Conservation (phyloP, 2,797 vertebrate genomes). For the Propithecus perrieri region DNA sequence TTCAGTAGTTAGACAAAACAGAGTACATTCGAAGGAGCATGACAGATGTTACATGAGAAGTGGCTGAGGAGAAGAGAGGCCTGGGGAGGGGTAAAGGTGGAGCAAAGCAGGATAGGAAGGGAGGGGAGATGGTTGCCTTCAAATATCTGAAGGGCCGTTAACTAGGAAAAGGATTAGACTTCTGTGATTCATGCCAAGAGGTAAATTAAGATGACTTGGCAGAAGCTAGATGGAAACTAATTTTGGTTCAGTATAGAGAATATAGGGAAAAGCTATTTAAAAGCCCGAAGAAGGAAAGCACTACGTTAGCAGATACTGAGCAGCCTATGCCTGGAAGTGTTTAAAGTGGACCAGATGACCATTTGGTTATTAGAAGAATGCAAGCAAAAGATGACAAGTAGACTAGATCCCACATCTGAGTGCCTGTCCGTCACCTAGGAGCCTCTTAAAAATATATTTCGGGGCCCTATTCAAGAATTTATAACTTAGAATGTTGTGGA, state of each 20-base stretch:
- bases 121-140: not conserved
- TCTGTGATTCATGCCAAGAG: not conserved
- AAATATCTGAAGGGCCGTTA: not conserved
- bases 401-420: slow-evolving; percentile 47
- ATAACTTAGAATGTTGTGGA: slow-evolving; percentile 26
- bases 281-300: slow-evolving; percentile 24
- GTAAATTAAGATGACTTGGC: slow-evolving; percentile 10
- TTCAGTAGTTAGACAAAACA: slow-evolving; percentile 16
- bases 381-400: slow-evolving; percentile 50
- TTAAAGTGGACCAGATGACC: slow-evolving; percentile 56
- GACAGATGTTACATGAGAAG: slow-evolving; percentile 1
- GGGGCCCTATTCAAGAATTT: not conserved
- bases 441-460: slow-evolving; percentile 60
- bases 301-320: not conserved
- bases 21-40: not conserved
- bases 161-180: not conserved
- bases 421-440: slow-evolving; percentile 34
- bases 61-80: not conserved
- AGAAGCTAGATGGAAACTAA: not conserved
- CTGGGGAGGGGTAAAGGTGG: not conserved
- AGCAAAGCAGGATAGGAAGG: not conserved
- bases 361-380: slow-evolving; percentile 47
- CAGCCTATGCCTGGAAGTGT: slow-evolving; percentile 30
- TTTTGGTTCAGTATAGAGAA: slow-evolving; percentile 42
- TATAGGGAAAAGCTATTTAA: not conserved